phyloP scores from a whole-genome alignment of 64 coral and sea anemone species.

The Dendronephthya gigantea region DNA sequence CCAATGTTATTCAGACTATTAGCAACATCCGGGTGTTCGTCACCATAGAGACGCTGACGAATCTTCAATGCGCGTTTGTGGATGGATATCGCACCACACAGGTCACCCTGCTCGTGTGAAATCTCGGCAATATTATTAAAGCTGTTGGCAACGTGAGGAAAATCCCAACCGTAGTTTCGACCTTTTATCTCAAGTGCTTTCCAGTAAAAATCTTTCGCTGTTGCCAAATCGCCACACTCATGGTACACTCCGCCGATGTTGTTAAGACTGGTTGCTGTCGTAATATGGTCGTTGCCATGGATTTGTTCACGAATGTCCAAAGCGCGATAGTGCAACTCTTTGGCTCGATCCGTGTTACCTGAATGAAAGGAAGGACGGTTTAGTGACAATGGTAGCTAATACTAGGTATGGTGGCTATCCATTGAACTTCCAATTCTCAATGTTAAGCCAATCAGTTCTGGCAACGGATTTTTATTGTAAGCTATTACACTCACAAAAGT shows the following conservation, averaged over 20 bases:
- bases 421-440: too few species aligned
- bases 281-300: neutral
- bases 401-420: too few species aligned
- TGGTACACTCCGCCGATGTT: conserved; percentile 6
- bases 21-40: neutral
- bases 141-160: neutral
- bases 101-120: conserved; percentile 7
- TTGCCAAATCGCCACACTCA: neutral
- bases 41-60: conserved; percentile 1
- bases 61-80: conserved; percentile 10
- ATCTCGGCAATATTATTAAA: conserved; percentile 2
- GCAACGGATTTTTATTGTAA: too few species aligned
- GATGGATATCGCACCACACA: neutral
- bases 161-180: conserved; percentile 5
- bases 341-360: neutral
- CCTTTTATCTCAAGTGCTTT: neutral
- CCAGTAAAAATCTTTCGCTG: neutral
- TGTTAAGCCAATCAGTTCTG: too few species aligned
- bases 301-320: neutral
- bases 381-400: too few species aligned
- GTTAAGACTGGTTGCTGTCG: neutral
- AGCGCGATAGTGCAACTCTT: neutral
- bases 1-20: neutral
- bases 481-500: too few species aligned
- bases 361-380: neutral